Base-by-base conservation (phyloP, 2,888 invertebrate species). In the Melieria picta region DNA sequence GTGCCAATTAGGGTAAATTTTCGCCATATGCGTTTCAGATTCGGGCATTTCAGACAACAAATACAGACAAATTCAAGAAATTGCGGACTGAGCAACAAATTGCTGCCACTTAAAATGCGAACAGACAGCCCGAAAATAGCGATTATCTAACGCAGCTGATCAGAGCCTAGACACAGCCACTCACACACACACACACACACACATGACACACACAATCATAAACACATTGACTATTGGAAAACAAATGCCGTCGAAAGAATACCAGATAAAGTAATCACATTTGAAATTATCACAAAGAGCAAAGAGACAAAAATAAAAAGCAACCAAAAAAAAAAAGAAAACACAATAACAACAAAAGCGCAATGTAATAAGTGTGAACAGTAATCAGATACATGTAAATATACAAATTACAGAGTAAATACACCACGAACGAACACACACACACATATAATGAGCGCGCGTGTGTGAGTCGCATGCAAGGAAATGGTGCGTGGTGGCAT, bases 231-330 rank as follows among this genome's bases (percentile, higher is more conserved):
- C 55, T 52, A 60, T 30, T 60, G 58, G 13, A 60, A 67, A 13
- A 75, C 76, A 71, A 74, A 75, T 65, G 64, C 60, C 30, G 30
- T 2, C 30, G 30, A 30, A 30, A 30, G 30, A 30, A 64, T 74
- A 79, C 57, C 60, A 76, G 76, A 71, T 72, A 69, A 58, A 46
- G 61, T 71, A 63, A 70, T 47, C 65, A 71, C 63, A 71, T 65
- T 65, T 61, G 69, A 71, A 55, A 57, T 71, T 71, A 63, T 68
- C 62, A 57, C n/a, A 61, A 16, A 16, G 16, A 16, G 65, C 13
- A 73, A 43, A 63, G 43, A 61, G 52, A 47, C 30, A 46, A 16
- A 60, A 50, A 47, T 62, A 62, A 16, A 62, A 5, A 30, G 4
- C n/a, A 57, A 13, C 5, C 1, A 6, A 43, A 66, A 47, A 9